A percentile compares a stretch with the other conserved stretches of the same genome.
These are phyloP conservation scores for Xenopus borealis DNA, from an alignment of 2,113 vertebrate species.

Conservation along the genomic window DNA sequence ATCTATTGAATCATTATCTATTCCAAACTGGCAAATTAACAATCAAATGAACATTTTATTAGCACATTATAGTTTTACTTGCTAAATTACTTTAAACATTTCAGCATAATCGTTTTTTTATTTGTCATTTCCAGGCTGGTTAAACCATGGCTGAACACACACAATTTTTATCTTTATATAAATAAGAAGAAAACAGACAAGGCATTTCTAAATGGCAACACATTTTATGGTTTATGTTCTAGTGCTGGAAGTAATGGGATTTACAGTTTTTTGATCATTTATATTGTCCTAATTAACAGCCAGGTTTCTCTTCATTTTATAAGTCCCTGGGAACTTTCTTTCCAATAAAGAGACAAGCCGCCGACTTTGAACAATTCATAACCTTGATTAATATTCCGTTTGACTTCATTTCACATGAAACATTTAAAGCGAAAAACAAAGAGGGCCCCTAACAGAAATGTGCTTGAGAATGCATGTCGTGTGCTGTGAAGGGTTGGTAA, in stretches of 20 bases:
- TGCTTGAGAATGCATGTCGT: constrained; percentile 13
- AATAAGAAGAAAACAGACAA: too few species aligned
- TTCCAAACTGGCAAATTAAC: too few species aligned
- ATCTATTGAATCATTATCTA: too few species aligned
- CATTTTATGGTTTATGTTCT: neutral
- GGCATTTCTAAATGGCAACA: neutral
- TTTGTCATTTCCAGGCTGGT: too few species aligned
- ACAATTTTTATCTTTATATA: too few species aligned
- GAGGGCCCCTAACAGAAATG: constrained; percentile 5
- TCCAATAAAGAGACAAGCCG: constrained; percentile 16
- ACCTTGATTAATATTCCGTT: constrained; percentile 39
- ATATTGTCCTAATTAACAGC: neutral
- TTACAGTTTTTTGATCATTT: neutral
- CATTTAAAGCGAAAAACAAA: constrained; percentile 6
- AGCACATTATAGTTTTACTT: too few species aligned
- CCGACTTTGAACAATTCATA: constrained; percentile 28
- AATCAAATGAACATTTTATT: too few species aligned
- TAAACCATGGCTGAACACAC: too few species aligned
- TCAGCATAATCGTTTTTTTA: too few species aligned
- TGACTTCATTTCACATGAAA: constrained; percentile 31
- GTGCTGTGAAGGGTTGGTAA: constrained; percentile 8
- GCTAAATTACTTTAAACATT: too few species aligned
- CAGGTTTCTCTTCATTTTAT: neutral
- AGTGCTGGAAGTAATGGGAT: neutral
- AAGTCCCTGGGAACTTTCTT: neutral